These are phyloP conservation scores for Drosophila fungiperda DNA, from an alignment of 2,888 invertebrate species.

Conservation along the genomic window DNA sequence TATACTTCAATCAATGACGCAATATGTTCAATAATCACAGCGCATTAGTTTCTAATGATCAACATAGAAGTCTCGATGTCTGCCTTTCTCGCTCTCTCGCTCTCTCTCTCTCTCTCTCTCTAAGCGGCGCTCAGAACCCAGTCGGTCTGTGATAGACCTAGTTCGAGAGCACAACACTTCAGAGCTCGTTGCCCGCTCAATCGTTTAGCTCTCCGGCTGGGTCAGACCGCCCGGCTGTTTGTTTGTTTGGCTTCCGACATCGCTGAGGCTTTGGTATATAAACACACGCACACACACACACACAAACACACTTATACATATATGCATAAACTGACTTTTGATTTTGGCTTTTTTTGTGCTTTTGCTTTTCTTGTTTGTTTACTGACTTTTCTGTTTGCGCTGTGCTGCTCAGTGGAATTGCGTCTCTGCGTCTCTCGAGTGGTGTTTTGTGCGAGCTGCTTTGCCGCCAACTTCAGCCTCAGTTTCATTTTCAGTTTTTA, in stretches of 20 bases:
- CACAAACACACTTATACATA: not conserved
- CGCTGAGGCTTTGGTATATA: constrained; percentile 35
- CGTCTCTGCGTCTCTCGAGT: not conserved
- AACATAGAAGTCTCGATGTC: not conserved
- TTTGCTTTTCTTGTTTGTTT: constrained; percentile 65
- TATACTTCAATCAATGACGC: constrained; percentile 46
- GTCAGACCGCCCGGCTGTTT: constrained; percentile 55
- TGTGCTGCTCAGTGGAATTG: constrained; percentile 29
- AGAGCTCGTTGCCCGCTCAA: constrained; percentile 28
- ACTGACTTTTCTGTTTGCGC: constrained; percentile 59
- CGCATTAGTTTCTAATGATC: constrained; percentile 43
- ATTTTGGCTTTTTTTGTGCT: constrained; percentile 56
- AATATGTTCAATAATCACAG: constrained; percentile 54
- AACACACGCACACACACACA: constrained; percentile 14
- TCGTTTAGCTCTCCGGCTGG: constrained; percentile 37
- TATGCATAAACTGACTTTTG: constrained; percentile 45
- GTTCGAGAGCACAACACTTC: constrained; percentile 39
- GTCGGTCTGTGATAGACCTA: constrained; percentile 28
- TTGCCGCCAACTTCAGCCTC: constrained; percentile 39
- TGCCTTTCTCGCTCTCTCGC: constrained; percentile 4
- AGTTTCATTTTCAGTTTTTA: constrained; percentile 57
- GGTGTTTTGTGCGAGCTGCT: constrained; percentile 15
- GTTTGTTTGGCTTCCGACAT: constrained; percentile 73
- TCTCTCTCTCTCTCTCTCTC: constrained; percentile 11
- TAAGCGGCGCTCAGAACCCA: constrained; percentile 21